Evolutionary conservation across 2,888 invertebrate genomes (phyloP), one percentile per base, ranked within the genome.

Genomic region (Stomorhina lunata): DNA sequence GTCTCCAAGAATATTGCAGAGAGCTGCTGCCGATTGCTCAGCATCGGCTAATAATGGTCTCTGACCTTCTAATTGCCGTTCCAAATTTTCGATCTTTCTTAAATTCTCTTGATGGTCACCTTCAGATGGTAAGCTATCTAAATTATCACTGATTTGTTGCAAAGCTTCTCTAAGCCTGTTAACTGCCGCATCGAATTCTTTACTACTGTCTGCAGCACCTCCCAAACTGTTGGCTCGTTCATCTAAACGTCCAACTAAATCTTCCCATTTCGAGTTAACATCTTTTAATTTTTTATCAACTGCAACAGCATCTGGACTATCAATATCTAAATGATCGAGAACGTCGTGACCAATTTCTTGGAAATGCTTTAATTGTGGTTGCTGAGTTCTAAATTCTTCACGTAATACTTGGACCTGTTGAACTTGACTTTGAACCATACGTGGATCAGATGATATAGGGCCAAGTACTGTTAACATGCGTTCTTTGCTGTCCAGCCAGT

Each of bases 401-500:
- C 98, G 94, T 59, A 99, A 93, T 0, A 99, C 98, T 93, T 98
- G 96, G 2, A 96, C 95, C 93, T 98, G 98, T 89, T 98, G 97
- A 17, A 98, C 96, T 93, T 99, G 99, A 40, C 97, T 97, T 88
- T 97, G 96, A 2, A 98, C 97, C 95, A 98, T 96, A 71, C 98
- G 93, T 0, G 98, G 97, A 91, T 99, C 99, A 0, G 98, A 96
- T 0, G 98, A 98, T 87, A 99, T 98, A 0, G 98, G 98, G 17
- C 99, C 99, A 0, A 99, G 92, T 0, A 98, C 98, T 0, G 96
- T 95, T 91, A 99, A 93, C 98, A 99, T 98, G 86, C 97, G 95
- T 87, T 98, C 98, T 92, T 99, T 99, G 85, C 97, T 96, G 29
- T 93, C 93, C 53, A 99, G 92, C 98, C 99, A 99, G 73, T 95